Conservation (phyloP, 1,140 invertebrate species). For the Drosophila grimshawi region DNA sequence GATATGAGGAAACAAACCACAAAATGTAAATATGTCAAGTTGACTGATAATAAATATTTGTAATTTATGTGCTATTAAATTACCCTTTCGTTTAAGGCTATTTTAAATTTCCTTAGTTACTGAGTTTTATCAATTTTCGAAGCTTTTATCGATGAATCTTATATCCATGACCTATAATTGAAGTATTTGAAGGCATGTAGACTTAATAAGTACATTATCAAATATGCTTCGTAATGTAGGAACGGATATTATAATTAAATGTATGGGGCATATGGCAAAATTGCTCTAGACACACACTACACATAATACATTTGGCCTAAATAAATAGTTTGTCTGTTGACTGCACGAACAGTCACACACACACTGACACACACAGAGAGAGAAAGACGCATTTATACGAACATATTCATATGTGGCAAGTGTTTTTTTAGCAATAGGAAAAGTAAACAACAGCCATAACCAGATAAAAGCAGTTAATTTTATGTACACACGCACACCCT, state of each 20-base stretch:
- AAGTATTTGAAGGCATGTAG: neutral
- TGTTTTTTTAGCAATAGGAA: constrained; percentile 15
- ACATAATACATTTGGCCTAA: constrained; percentile 50
- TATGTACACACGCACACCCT: constrained; percentile 37
- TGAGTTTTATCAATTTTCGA: no score
- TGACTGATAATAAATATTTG: no score
- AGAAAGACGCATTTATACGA: constrained; percentile 11
- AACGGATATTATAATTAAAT: constrained; percentile 25
- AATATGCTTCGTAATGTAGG: constrained; percentile 12
- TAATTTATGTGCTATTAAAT: no score
- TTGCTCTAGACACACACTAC: constrained; percentile 43
- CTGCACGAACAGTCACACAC: neutral
- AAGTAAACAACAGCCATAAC: constrained; percentile 36
- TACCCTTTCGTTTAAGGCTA: no score
- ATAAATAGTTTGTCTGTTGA: constrained; percentile 53
- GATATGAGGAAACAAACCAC: no score
- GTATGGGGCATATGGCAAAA: constrained; percentile 39
- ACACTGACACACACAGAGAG: neutral
- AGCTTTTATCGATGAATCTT: neutral
- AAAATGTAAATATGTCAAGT: no score
- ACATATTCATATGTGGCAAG: constrained; percentile 23
- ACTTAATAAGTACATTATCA: constrained; percentile 16
- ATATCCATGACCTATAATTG: neutral
- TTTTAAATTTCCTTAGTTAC: no score
- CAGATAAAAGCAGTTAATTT: constrained; percentile 73